Base-by-base conservation (phyloP, 2,113 vertebrate genomes). In the Hiodon tergisus region DNA sequence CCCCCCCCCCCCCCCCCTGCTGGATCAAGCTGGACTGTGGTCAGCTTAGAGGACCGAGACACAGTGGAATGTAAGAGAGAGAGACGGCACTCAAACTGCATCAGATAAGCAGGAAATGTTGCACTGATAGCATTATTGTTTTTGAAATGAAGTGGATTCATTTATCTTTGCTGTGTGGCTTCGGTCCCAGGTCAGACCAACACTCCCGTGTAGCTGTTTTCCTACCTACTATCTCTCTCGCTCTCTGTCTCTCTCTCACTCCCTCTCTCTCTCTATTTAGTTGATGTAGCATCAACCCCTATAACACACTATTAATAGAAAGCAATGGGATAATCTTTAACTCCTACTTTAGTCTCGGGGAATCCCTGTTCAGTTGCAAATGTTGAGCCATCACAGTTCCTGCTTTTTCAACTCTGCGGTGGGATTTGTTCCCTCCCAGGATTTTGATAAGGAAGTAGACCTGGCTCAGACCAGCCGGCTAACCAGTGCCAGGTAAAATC, bases 271-370 rank as follows among this genome's bases (percentile, higher is more conserved):
- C 31, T 31, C 48, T 54, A 50, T 51, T 65, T 50, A 48, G 48
- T 52, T 62, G 50, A 13, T 16, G 6, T 16, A 68, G 72, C 73
- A 78, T 79, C 76, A 75, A 65, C 66, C 61, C 31, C 48, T 72
- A 62, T 72, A 51, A 17, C 48, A 52, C 48, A n/a, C 11, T 53
- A 77, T 84, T 77, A 77, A 78, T 79, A 79, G 70, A 9, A 67
- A 47, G 65, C 73, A 57, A 16, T 17, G 59, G 55, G 77, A 72
- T 75, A 82, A 82, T 78, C 52, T 74, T 81, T 83, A 77, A 72
- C 78, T 82, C 67, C 59, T 31, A 7, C 16, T 73, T 75, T 8
- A 48, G 46, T 65, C 10, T 51, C 52, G 76, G 74, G 73, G 50
- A 79, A 75, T 79, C 77, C 79, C 77, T 78, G 75, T 51, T 57